Base-by-base conservation (phyloP, 2,888 invertebrate species). In the Conistra vaccinii region DNA sequence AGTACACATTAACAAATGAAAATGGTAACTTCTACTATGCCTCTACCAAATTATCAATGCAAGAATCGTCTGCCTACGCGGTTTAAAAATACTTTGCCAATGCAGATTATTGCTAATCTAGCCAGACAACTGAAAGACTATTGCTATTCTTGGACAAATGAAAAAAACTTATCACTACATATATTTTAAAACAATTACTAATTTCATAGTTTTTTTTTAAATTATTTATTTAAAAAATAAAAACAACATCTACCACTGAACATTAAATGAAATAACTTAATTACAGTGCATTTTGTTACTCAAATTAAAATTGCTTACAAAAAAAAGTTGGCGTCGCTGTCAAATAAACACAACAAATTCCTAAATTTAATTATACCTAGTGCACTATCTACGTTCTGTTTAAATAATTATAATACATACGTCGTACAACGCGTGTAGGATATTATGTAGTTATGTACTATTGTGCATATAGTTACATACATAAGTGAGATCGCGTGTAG, bases 401-500 rank as follows among this genome's bases (percentile, higher is more conserved):
- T 42, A 48, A 65, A 39, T 65, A 60, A 48, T 78, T 73, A 60
- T 42, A 62, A 80, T 26, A 60, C 55, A 32, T 51, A 23, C 51
- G 78, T 58, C 58, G 32, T 60, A 77, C 9, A 75, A 58, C 77
- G 26, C 58, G 48, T 67, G 32, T 58, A 26, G 9, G 0, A 10
- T 20, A 57, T 14, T 42, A 45, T 45, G 48, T 53, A 53, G 17
- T 7, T 12, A 23, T 7, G 14, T 55, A 58, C 9, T n/a, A 48
- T 53, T 39, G 35, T 53, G 61, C 2, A 4, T 60, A 55, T 14
- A 58, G 7, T n/a, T 26, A 73, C 23, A 48, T 23, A 62, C 23
- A 42, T 63, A 61, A 57, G 32, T 39, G 62, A 61, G 58, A 57
- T 83, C 67, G 80, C 83, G 69, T 81, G 83, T 83, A 70, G 20